Percentiles rank a stretch among this genome's conserved stretches.
Evolutionary conservation across 2,888 invertebrate genomes (phyloP).

Genomic region (Cephus pygmeus): DNA sequence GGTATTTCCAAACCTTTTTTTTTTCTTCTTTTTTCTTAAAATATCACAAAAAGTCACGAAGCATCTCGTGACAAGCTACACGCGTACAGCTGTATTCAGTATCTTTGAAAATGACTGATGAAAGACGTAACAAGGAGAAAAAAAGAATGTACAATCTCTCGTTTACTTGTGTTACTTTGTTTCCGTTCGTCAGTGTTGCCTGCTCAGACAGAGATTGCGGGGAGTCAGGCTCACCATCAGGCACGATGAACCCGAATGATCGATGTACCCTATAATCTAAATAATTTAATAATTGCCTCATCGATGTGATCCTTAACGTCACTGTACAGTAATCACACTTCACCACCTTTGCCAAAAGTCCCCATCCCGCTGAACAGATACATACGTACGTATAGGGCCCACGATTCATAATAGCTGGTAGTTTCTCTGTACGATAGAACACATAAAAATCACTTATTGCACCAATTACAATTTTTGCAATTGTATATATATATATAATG

Average conservation of each 20-base stretch:
- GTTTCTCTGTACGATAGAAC: no score
- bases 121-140: not conserved
- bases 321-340: no score
- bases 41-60: conserved; percentile 16
- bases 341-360: no score
- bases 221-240: conserved; percentile 67
- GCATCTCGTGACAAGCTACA: conserved; percentile 16
- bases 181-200: conserved; percentile 62
- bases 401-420: no score
- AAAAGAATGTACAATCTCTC: conserved; percentile 17
- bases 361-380: no score
- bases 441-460: no score
- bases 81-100: conserved; percentile 14
- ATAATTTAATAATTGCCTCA: no score
- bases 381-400: no score
- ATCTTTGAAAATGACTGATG: conserved; percentile 5
- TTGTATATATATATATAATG: no score
- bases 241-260: conserved; percentile 64
- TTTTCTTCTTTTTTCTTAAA: not conserved
- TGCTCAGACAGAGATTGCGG: conserved; percentile 65
- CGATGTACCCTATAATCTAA: conserved; percentile 46
- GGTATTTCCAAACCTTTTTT: conserved; percentile 2
- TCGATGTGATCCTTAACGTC: no score
- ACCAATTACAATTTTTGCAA: no score
- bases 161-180: conserved; percentile 16